Percentiles rank a stretch among this genome's conserved stretches.
Evolutionary conservation across 1,140 invertebrate species (phyloP).

Genomic region (Pseudomyrmex sp.): DNA sequence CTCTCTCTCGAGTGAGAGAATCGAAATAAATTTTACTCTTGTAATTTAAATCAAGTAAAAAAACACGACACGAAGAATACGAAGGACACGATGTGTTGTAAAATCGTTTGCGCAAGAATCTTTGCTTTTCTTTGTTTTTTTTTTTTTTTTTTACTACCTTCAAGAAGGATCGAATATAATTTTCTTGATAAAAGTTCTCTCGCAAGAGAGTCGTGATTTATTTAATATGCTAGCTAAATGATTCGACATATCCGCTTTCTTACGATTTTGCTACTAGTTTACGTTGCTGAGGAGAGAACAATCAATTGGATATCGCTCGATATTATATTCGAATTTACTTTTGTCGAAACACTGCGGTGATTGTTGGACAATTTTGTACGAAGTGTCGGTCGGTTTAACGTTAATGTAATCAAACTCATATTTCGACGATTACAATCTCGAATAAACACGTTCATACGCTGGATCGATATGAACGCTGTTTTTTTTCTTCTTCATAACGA

Average conservation of each 20-base stretch:
- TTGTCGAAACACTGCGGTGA: slow-evolving; percentile 9
- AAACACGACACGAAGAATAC: background rate
- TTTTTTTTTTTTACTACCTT: background rate
- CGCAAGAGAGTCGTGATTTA: background rate
- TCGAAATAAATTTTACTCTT: slow-evolving; percentile 24
- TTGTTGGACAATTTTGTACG: slow-evolving; percentile 7
- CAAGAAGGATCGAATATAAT: background rate
- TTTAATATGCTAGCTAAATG: slow-evolving; percentile 1
- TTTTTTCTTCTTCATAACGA: background rate
- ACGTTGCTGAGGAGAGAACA: background rate
- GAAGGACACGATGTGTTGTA: slow-evolving; percentile 2
- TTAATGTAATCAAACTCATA: background rate
- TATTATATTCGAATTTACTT: background rate
- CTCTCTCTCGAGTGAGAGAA: slow-evolving; percentile 17
- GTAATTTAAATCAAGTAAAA: slow-evolving; percentile 33
- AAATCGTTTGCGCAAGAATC: slow-evolving; percentile 28
- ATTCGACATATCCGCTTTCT: slow-evolving; percentile 8
- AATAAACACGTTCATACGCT: slow-evolving; percentile 64
- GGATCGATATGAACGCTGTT: slow-evolving; percentile 67
- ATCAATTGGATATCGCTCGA: background rate
- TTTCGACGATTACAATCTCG: slow-evolving; percentile 22
- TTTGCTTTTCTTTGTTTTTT: slow-evolving; percentile 28
- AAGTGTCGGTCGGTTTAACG: background rate
- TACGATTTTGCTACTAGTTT: slow-evolving; percentile 12
- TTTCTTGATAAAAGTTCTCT: background rate